These are phyloP conservation scores for Linurgus olivaceus DNA, from an alignment of 2,797 vertebrate genomes.

Conservation along the genomic window DNA sequence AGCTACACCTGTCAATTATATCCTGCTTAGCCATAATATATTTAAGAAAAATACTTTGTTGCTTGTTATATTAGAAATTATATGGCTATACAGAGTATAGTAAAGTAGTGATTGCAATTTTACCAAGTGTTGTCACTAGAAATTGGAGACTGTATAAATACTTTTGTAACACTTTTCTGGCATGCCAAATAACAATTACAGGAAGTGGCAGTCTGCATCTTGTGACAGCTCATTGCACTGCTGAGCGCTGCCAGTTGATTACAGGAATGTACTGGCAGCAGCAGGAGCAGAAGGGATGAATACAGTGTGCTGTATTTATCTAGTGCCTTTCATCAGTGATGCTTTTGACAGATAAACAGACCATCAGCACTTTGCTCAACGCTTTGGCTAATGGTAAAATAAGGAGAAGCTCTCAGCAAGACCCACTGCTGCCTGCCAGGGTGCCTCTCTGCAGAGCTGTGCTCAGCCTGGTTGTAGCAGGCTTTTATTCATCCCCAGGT, in stretches of 20 bases:
- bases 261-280: background rate
- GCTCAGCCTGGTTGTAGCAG: background rate
- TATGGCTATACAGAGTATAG: background rate
- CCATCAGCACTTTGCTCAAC: background rate
- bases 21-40: background rate
- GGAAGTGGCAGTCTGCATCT: background rate
- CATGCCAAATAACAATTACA: slow-evolving; percentile 9
- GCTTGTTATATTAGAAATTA: background rate
- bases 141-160: background rate
- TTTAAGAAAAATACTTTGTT: background rate
- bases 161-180: background rate
- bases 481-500: background rate
- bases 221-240: background rate
- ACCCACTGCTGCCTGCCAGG: background rate
- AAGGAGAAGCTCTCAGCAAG: background rate
- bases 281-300: background rate
- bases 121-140: background rate
- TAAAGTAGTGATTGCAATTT: slow-evolving; percentile 23
- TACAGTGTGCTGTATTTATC: background rate
- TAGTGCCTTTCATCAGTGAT: background rate
- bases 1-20: background rate
- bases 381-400: background rate
- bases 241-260: background rate
- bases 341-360: background rate
- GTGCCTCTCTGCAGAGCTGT: background rate